Conservation (phyloP, 1,140 invertebrate species). For the Leucophenga varia region DNA sequence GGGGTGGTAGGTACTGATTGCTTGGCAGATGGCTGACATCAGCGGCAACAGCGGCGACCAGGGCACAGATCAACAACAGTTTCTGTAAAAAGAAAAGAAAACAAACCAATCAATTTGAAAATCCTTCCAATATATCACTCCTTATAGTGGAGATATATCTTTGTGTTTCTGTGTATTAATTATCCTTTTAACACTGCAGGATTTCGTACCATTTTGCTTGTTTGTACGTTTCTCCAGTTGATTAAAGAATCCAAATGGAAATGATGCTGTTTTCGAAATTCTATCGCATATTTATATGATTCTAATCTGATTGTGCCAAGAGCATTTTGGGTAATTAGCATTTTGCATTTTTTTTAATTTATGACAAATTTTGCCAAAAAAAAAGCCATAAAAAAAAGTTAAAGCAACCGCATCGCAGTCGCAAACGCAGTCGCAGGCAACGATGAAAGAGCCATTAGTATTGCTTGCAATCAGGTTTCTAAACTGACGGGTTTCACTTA, state of each 20-base stretch:
- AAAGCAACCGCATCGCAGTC: too few species aligned
- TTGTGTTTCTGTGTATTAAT: background rate
- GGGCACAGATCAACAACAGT: conserved; percentile 44
- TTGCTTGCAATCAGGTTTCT: conserved; percentile 48
- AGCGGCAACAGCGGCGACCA: conserved; percentile 39
- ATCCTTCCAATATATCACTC: too few species aligned
- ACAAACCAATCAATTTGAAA: too few species aligned
- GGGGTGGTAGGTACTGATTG: conserved; percentile 41
- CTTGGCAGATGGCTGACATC: conserved; percentile 47
- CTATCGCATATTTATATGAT: conserved; percentile 46
- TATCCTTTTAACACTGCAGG: conserved; percentile 15
- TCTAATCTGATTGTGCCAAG: conserved; percentile 30
- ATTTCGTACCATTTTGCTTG: conserved; percentile 41
- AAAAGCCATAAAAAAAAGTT: conserved; percentile 25
- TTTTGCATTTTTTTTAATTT: conserved; percentile 41
- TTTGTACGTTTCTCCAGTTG: conserved; percentile 38
- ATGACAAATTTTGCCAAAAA: conserved; percentile 29
- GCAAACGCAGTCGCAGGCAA: too few species aligned
- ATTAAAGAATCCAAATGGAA: conserved; percentile 45
- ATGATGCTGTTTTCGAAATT: conserved; percentile 35
- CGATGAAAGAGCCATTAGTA: conserved; percentile 44
- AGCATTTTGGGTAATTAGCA: conserved; percentile 33
- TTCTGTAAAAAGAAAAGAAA: conserved; percentile 29
- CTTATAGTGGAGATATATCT: too few species aligned
- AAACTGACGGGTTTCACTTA: conserved; percentile 30